Evolutionary conservation across 2,888 invertebrate species (phyloP), one percentile per base, ranked within the genome.

Genomic region (Ischnus inquisitorius): DNA sequence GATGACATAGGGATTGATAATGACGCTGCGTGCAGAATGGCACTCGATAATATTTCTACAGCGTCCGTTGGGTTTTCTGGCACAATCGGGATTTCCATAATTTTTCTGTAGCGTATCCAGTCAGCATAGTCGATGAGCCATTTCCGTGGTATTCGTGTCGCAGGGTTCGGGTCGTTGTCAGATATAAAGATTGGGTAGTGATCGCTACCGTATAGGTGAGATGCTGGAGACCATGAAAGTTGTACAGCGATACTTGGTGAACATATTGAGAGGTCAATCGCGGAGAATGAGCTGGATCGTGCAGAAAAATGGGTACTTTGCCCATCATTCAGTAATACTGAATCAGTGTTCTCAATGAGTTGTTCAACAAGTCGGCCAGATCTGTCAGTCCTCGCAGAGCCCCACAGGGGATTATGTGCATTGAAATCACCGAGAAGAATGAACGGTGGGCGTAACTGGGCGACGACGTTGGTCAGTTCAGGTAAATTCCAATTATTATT

Each of bases 161-260:
- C 8, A 5, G 28, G 6, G 22, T 12, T 22, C n/a, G 41, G 34
- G 22, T 25, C 22, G n/a, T 64, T 22, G 16, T 64, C 41, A 6
- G n/a, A 39, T 3, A 64, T 64, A 6, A 64, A 25, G 14, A 64
- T 64, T 39, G 64, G 64, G 41, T n/a, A 64, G 64, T 64, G 64
- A 16, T 64, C 64, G 34, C 64, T 64, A n/a, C 64, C 64, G 22
- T 28, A 64, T 64, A 64, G 34, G 64, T 64, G 22, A 6, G 67
- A 34, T 22, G 25, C 12, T n/a, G 67, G 39, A 19, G 6, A 22
- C 64, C 64, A 64, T 34, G 64, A 25, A 14, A 64, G 16, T n/a
- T 16, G 12, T 14, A 41, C 41, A n/a, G 64, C 64, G 8, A 64
- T 10, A 28, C 22, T 60, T n/a, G 60, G 60, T 60, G 60, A 25